Conservation (phyloP, 2,797 vertebrate genomes). For the Platalea minor region DNA sequence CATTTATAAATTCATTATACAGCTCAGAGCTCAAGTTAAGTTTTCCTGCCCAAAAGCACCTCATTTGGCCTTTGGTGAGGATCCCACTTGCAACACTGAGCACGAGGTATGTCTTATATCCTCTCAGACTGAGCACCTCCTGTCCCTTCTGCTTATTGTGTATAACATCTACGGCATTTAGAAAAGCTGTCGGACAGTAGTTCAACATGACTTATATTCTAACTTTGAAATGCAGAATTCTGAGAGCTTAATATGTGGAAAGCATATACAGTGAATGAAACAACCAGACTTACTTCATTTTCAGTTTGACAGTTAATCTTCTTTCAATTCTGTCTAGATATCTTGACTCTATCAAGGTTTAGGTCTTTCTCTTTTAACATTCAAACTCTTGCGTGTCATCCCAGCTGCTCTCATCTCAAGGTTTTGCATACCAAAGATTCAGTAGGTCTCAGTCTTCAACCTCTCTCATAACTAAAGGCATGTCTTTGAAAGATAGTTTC, state of each 20-base stretch:
- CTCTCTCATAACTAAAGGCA: background rate
- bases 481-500: background rate
- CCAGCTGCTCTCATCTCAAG: background rate
- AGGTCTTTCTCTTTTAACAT: background rate
- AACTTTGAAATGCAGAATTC: background rate
- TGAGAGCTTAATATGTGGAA: background rate
- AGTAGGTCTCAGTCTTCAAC: background rate
- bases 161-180: fast-evolving
- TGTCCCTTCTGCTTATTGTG: background rate
- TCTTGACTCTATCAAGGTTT: background rate
- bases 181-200: background rate
- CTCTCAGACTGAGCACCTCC: background rate
- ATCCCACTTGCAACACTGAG: background rate
- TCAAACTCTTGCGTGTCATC: background rate
- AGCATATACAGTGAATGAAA: background rate
- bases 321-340: background rate
- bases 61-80: background rate
- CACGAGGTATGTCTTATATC: background rate
- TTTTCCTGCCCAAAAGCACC: background rate
- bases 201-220: background rate
- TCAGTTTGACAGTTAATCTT: background rate
- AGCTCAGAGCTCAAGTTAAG: background rate
- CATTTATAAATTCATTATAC: background rate
- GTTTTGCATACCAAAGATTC: background rate
- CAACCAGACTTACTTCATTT: background rate